Evolutionary conservation across 2,797 vertebrate genomes (phyloP), one percentile per base, ranked within the genome.

Genomic region (Onychomys torridus): DNA sequence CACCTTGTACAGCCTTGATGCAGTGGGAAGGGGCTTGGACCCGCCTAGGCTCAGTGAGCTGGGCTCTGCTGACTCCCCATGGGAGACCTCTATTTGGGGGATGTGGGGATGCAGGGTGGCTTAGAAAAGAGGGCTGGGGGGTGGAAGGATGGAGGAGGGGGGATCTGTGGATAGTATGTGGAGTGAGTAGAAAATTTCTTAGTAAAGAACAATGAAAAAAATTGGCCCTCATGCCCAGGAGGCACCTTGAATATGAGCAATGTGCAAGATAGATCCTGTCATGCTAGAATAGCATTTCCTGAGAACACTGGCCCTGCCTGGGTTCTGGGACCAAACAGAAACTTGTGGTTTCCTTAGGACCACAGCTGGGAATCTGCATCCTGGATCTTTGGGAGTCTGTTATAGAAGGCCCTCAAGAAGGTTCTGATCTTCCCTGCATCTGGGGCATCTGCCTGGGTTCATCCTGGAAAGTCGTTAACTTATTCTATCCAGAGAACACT

Each of bases 401-500:
- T 11, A n/a, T 5, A 55, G 77, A 55, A 23, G 19, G 0, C 7
- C 13, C 49, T 0, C 17, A 0, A 21, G 32, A 52, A 34, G 32
- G 49, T 55, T 52, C 8, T n/a, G 32, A 55, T 55, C 29, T 6
- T n/a, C 17, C 17, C 9, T 78, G 17, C 32, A n/a, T 5, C 17
- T 21, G 49, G 23, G 49, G 2, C 6, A 55, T n/a, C 77, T n/a
- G 5, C 49, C 9, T 23, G 77, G 34, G 5, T 55, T 55, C 19
- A 79, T 81, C 34, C 55, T 27, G 79, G 6, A 40, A 40, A 27
- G 23, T 27, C n/a, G 1, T 37, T 37, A 59, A 37, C n/a, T 55
- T 37, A 82, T 27, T 82, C 21, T 46, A 21, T 46, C 16, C 27
- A 34, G 40, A 84, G 59, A 65, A 65, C 1, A 16, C 14, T 46